phyloP scores from a whole-genome alignment of 1,140 invertebrate genomes.

The Wiebesia pumilae region DNA sequence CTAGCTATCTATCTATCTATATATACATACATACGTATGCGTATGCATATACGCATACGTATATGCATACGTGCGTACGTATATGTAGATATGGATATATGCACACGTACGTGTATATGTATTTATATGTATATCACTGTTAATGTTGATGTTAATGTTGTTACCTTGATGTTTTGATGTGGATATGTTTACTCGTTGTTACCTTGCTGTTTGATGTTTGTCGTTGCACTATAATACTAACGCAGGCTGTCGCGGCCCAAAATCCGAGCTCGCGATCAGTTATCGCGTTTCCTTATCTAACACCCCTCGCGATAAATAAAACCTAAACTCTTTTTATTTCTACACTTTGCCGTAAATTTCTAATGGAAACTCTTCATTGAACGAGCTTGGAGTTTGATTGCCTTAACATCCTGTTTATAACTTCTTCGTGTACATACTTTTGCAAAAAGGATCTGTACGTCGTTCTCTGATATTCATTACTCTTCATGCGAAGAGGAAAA shows the following conservation, averaged over 20 bases:
- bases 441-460: background rate
- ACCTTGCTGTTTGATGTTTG: conserved; percentile 75
- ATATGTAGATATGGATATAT: conserved; percentile 54
- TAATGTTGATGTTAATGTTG: conserved; percentile 64
- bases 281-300: background rate
- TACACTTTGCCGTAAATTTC: background rate
- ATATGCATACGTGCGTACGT: conserved; percentile 37
- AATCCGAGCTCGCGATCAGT: conserved; percentile 37
- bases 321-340: background rate
- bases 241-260: conserved; percentile 39
- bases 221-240: conserved; percentile 69
- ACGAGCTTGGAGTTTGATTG: conserved; percentile 45
- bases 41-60: conserved; percentile 36
- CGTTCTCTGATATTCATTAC: conserved; percentile 29
- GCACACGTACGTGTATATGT: conserved; percentile 56
- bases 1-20: no score
- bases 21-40: no score
- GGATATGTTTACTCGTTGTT: conserved; percentile 74
- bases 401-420: conserved; percentile 28
- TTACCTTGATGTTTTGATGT: conserved; percentile 68
- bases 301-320: background rate
- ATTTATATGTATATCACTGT: conserved; percentile 57
- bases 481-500: background rate
- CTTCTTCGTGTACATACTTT: conserved; percentile 28
- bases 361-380: background rate